Evolutionary conservation across 2,888 invertebrate genomes (phyloP), one percentile per base, ranked within the genome.

Genomic region (Drosophila yooni): DNA sequence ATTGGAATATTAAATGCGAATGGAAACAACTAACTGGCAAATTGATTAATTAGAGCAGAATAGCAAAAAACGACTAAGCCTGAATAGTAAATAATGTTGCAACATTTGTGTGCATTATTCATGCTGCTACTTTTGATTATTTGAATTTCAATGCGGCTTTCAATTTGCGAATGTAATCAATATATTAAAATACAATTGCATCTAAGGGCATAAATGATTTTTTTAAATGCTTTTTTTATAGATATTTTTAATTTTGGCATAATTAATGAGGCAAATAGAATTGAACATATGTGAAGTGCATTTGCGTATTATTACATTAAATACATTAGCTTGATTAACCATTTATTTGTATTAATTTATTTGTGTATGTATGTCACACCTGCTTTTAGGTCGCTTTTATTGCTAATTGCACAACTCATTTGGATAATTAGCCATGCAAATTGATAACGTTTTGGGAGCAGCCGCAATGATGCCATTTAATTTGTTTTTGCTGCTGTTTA

Each of bases 391-490:
- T 2, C 2, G 36, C 59, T 76, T 81, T 80, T 70, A 34, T 62
- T 60, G 70, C 79, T 79, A 88, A 88, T 85, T 85, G 82, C 73
- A 54, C 79, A 74, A 79, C 76, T 74, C 83, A 77, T 88, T 85
- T 79, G 66, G 74, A 71, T 82, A 81, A 85, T 85, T 85, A 68
- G 56, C 56, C 34, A 88, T 88, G 85, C 76, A 76, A 85, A 85
- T 85, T 81, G 79, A 85, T 77, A 68, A 40, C 33, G 36, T 66
- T 27, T 29, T 38, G 34, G 10, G 25, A 25, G 27, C 40, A 62
- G 25, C 51, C 58, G 29, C 53, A 75, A 18, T 21, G 38, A 52
- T 21, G 31, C 34, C 27, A 51, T 56, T 69, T 65, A 43, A 67
- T 67, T 69, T 60, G 33, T 8, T 15, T 67, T 36, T 53, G 4